phyloP scores from a whole-genome alignment of 2,888 invertebrate genomes.

The Brassicogethes aeneus region DNA sequence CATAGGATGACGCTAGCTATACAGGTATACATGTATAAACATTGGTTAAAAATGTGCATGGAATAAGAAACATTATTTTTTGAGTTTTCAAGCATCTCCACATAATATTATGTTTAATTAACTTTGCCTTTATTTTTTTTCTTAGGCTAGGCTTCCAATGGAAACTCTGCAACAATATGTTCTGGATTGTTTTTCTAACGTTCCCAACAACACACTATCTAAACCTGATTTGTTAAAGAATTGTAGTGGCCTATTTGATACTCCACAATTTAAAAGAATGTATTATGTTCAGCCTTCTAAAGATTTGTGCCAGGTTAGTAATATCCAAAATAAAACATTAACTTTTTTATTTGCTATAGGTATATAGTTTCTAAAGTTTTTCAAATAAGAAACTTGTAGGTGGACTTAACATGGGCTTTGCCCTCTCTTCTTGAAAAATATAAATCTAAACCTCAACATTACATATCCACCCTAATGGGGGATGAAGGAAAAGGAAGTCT shows the following conservation, averaged over 20 bases:
- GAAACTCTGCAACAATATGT: slow-evolving; percentile 58
- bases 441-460: slow-evolving; percentile 66
- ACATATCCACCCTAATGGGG: slow-evolving; percentile 69
- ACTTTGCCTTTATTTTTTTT: slow-evolving; percentile 9
- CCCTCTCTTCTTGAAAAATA: slow-evolving; percentile 57
- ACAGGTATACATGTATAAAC: slow-evolving; percentile 54
- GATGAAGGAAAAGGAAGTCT: slow-evolving; percentile 82
- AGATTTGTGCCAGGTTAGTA: slow-evolving; percentile 56
- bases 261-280: slow-evolving; percentile 54
- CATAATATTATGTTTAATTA: too few species aligned
- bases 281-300: slow-evolving; percentile 70
- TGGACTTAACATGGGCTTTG: slow-evolving; percentile 56
- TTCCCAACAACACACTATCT: slow-evolving; percentile 58
- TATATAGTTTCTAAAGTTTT: too few species aligned
- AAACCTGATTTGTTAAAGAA: slow-evolving; percentile 53
- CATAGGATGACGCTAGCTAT: slow-evolving; percentile 82
- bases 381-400: too few species aligned
- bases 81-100: too few species aligned
- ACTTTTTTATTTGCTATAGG: too few species aligned
- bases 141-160: slow-evolving; percentile 52
- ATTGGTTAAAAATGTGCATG: too few species aligned
- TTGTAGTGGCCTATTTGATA: slow-evolving; percentile 51
- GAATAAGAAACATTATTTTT: too few species aligned
- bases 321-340: too few species aligned
- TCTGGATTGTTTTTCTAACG: slow-evolving; percentile 53